Evolutionary conservation across 2,888 invertebrate genomes (phyloP), one percentile per base, ranked within the genome.

Genomic region (Andrena flavipes): DNA sequence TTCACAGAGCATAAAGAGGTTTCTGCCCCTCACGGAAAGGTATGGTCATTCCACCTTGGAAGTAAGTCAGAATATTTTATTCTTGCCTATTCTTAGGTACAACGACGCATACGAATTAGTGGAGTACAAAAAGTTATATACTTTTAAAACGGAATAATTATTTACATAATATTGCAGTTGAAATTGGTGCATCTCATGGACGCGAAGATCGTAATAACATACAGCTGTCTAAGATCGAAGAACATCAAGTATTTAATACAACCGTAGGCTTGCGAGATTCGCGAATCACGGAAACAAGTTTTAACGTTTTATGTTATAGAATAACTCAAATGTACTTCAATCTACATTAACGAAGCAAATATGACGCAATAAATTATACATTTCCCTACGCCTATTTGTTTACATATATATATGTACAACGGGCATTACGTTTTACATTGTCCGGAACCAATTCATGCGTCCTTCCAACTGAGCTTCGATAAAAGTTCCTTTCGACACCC

Each of bases 91-190:
- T 13, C 29, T 77, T 77, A 75, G 65, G 63, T 79, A 74, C 35
- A 81, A 68, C 68, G 60, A 64, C 63, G 73, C 30, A 63, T 77
- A 78, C 71, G 54, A 83, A 82, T 60, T 62, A 65, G 54, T 79
- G 63, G 48, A 81, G 82, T 87, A 87, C 56, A 87, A 87, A 84
- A 85, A 79, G 65, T 80, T 76, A 64, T 77, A 76, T 65, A 29
- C 72, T 30, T 67, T 63, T 74, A 63, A 69, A 87, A 76, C 69
- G 70, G 63, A 72, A 77, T 62, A 79, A 73, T 63, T 85, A 87
- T 85, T 76, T 87, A 88, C 80, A 87, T 48, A 64, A 60, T 65
- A 13, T 64, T 67, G 70, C 65, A 35, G 68, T 51, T 29, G 30
- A 2, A 67, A 49, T 13, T 67, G 48, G 16, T 16, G 8, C n/a